Conservation (phyloP, 2,113 vertebrate species). For the Cricetomys ansorgei region DNA sequence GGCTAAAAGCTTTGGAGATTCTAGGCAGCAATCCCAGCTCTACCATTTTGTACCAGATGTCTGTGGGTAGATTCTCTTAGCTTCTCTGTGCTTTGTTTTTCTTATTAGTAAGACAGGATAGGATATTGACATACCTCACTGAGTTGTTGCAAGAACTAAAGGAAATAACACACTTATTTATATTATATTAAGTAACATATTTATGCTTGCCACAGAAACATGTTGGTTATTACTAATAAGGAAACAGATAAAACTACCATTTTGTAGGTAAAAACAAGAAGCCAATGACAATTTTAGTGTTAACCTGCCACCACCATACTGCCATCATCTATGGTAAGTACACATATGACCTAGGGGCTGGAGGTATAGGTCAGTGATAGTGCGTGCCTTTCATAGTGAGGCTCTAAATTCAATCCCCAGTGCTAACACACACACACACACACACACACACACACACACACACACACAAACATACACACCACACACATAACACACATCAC, state of each 20-base stretch:
- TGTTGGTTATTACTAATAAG: not conserved
- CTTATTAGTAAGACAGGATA: not conserved
- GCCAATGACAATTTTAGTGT: not conserved
- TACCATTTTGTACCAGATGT: not conserved
- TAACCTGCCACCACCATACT: not conserved
- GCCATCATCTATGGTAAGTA: not conserved
- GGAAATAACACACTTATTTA: not conserved
- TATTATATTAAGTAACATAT: not conserved
- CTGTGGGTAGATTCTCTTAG: not conserved
- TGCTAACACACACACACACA: not conserved
- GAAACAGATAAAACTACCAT: not conserved
- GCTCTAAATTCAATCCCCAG: not conserved
- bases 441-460: not conserved
- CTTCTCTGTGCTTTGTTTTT: slow-evolving; percentile 21
- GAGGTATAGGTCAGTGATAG: not conserved
- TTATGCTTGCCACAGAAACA: not conserved
- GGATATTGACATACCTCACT: not conserved
- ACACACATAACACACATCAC: not conserved
- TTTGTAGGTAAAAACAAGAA: not conserved
- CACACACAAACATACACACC: not conserved
- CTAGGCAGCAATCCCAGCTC: not conserved
- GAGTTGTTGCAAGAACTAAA: slow-evolving; percentile 3
- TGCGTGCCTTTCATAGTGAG: not conserved
- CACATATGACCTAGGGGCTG: not conserved
- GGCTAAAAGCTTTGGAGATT: not conserved